Evolutionary conservation across 2,113 vertebrate genomes (phyloP), one percentile per base, ranked within the genome.

Genomic region (Hippopotamus amphibius): DNA sequence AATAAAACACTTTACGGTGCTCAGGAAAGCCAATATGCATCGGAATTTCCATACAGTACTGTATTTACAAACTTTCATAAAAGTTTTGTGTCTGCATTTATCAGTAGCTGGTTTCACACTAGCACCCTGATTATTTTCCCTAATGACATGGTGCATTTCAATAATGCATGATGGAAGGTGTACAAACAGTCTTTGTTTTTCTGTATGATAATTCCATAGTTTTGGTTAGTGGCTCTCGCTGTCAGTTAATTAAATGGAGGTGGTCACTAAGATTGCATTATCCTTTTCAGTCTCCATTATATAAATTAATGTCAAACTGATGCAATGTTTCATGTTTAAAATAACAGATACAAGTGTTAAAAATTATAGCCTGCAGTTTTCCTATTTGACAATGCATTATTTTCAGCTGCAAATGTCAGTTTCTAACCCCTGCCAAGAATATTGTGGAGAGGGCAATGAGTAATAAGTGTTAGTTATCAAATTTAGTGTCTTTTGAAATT

Each of bases 61-160:
- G 98, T 99, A 99, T 99, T 99, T 99, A 99, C 99, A 99, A 99
- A 99, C 99, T 99, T 99, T 98, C 98, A 98, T 98, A 80, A 98
- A 99, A 99, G 98, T 99, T 99, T 98, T 95, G 95, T 84, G 91
- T 95, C 97, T 97, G 97, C 94, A 96, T 98, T 98, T 98, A 95
- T 98, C 98, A 96, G 98, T 95, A 96, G 90, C 97, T 98, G 96
- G 87, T 97, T 98, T 97, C 98, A 90, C 59, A 57, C 96, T 69
- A 77, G 97, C 96, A 86, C 89, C 97, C 97, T 98, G 98, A 98
- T 98, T 98, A 97, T 98, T 97, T 97, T 90, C 74, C 94, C 94
- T 98, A 98, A 98, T 97, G 98, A 98, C 98, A 97, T 37, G 88
- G 97, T 95, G 76, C 90, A 76, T 97, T 98, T 99, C 98, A 98